Conservation (phyloP, 2,888 invertebrate species). For the Thymelicus lineola region DNA sequence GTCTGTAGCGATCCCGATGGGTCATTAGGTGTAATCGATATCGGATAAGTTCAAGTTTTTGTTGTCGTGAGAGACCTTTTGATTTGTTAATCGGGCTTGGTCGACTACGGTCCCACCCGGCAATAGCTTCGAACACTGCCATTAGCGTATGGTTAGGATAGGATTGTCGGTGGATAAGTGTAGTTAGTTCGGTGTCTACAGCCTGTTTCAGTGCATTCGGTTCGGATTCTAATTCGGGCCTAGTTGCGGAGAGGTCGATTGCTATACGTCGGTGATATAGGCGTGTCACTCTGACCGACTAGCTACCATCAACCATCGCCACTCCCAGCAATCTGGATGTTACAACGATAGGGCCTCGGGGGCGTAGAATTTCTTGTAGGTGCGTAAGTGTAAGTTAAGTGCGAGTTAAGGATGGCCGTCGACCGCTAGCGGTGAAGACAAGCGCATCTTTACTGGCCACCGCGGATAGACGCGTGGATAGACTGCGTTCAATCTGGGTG, state of each 20-base stretch:
- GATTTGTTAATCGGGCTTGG: conserved; percentile 57
- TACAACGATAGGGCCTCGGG: conserved; percentile 1
- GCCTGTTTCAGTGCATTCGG: conserved; percentile 75
- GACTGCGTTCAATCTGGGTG: not conserved
- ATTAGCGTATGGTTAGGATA: conserved; percentile 63
- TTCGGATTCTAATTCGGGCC: conserved; percentile 17
- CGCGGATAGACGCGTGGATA: not conserved
- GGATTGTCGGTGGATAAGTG: conserved; percentile 43
- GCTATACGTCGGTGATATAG: not conserved
- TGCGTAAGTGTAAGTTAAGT: conserved; percentile 28
- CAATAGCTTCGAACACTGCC: conserved; percentile 80
- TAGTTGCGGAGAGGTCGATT: not conserved
- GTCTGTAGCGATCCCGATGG: conserved; percentile 19
- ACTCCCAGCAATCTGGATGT: not conserved
- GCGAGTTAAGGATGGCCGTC: conserved; percentile 9
- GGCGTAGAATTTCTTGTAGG: conserved; percentile 6
- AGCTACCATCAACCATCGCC: no score
- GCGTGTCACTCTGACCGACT: no score
- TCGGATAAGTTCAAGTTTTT: conserved; percentile 56
- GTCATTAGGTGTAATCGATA: conserved; percentile 25
- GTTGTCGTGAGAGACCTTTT: conserved; percentile 57
- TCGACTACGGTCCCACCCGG: conserved; percentile 64
- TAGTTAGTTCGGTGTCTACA: conserved; percentile 42
- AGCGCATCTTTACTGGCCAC: no score
- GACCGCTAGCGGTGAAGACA: no score